phyloP scores from a whole-genome alignment of 2,113 vertebrate species.

The Paramisgurnus dabryanus region DNA sequence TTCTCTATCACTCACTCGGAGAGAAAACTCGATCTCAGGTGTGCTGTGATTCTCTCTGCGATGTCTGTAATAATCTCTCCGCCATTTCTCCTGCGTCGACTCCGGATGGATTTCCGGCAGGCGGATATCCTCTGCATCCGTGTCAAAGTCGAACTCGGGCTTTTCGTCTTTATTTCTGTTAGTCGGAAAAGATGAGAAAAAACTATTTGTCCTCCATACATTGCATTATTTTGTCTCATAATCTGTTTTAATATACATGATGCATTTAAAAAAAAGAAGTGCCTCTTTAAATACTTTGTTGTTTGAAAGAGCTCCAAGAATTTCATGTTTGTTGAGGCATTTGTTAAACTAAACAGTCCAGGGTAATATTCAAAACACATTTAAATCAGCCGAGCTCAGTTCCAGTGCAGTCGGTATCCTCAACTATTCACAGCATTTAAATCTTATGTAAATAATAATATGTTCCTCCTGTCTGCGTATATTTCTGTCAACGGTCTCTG shows the following conservation, averaged over 20 bases:
- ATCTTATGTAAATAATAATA: not conserved
- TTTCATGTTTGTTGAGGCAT: not conserved
- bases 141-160: slow-evolving; percentile 81
- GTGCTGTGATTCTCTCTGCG: slow-evolving; percentile 65
- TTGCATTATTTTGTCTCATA: no score
- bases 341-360: slow-evolving; percentile 21
- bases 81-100: slow-evolving; percentile 61
- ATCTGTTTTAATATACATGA: no score
- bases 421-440: not conserved
- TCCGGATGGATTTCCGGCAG: slow-evolving; percentile 74
- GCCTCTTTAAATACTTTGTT: not conserved
- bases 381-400: slow-evolving; percentile 4
- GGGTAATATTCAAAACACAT: not conserved
- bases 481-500: not conserved
- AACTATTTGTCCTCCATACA: no score
- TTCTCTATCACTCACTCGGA: slow-evolving; percentile 72
- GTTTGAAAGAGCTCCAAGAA: not conserved
- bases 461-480: not conserved
- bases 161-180: slow-evolving; percentile 80
- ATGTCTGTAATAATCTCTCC: slow-evolving; percentile 57
- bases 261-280: not conserved
- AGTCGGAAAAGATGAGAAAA: not conserved
- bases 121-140: slow-evolving; percentile 71
- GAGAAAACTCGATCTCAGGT: slow-evolving; percentile 79
- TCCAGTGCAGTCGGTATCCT: not conserved